A percentile compares a stretch with the other conserved stretches of the same genome.
phyloP scores from a whole-genome alignment of 2,113 vertebrate species.

The Dinomys branickii region DNA sequence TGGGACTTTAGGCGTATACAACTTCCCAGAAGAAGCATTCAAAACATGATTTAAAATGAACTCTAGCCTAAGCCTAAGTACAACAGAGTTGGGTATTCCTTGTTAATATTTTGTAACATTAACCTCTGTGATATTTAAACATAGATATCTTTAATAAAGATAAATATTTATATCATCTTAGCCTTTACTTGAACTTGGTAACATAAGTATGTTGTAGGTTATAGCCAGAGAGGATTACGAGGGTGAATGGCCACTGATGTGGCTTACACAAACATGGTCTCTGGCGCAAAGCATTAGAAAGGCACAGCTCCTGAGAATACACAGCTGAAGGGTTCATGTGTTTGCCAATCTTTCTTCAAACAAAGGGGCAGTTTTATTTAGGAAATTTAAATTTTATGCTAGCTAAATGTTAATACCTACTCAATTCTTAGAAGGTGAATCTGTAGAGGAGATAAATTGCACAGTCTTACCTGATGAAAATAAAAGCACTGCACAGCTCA shows the following conservation, averaged over 20 bases:
- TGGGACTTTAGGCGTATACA: background rate
- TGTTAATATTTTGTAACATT: conserved; percentile 12
- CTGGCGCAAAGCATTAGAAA: background rate
- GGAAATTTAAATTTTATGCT: background rate
- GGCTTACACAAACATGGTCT: background rate
- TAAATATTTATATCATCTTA: conserved; percentile 21
- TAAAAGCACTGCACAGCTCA: background rate
- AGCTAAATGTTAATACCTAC: background rate
- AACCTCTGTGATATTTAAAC: background rate
- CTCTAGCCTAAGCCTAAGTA: background rate
- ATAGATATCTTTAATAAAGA: conserved; percentile 37
- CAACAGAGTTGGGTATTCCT: background rate
- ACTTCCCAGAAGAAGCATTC: background rate
- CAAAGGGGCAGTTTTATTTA: background rate
- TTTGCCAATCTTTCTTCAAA: conserved; percentile 8
- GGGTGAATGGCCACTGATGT: background rate
- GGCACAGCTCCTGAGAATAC: background rate
- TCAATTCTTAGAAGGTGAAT: background rate
- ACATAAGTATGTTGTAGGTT: conserved; percentile 6
- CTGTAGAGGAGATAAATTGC: background rate
- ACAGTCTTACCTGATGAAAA: background rate
- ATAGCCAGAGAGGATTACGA: background rate
- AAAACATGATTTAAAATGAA: background rate
- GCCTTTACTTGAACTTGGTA: conserved; percentile 26
- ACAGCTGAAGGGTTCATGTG: conserved; percentile 19